Evolutionary conservation across 2,888 invertebrate species (phyloP), one percentile per base, ranked within the genome.

Genomic region (Harpalus rubripes): DNA sequence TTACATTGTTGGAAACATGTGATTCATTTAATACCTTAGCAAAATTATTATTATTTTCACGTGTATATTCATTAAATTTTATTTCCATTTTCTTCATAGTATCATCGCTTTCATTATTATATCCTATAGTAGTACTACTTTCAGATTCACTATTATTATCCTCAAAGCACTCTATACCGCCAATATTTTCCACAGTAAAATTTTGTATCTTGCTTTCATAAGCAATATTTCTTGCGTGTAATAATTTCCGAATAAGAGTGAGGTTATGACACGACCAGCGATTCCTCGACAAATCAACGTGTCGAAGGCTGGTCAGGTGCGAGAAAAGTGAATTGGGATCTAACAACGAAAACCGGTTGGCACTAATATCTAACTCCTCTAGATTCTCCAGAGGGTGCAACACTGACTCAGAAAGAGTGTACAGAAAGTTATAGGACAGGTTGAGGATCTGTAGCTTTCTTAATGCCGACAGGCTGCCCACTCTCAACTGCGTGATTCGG

Each of bases 231-330:
- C 4, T 18, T 12, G 26, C 18, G 8, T 22, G 63, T 22, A 63
- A 22, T 7, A 22, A 63, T 12, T 63, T 63, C 3, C 26, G 63
- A 12, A 63, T 22, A 1, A 10, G 26, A 18, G 26, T 63, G 22
- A 63, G 63, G 22, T 63, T 63, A 4, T 22, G 26, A 22, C 63
- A 63, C 18, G 63, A 18, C 63, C 63, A 63, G 22, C 6, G 63
- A 26, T 63, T 63, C 7, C 63, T 26, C 26, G 63, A 63, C 63
- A 63, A 22, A 10, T 63, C 22, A 22, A 63, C 22, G 26, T 26
- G 22, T 7, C 26, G 10, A 18, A 63, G 22, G 0, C 3, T 8
- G 3, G 18, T 22, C 22, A 63, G 22, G 63, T 63, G 63, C 4
- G 63, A 2, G 12, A 63, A 22, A 18, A 63, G 10, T 7, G 6